phyloP scores from a whole-genome alignment of 2,797 vertebrate genomes.

The Gadopsis marmoratus region DNA sequence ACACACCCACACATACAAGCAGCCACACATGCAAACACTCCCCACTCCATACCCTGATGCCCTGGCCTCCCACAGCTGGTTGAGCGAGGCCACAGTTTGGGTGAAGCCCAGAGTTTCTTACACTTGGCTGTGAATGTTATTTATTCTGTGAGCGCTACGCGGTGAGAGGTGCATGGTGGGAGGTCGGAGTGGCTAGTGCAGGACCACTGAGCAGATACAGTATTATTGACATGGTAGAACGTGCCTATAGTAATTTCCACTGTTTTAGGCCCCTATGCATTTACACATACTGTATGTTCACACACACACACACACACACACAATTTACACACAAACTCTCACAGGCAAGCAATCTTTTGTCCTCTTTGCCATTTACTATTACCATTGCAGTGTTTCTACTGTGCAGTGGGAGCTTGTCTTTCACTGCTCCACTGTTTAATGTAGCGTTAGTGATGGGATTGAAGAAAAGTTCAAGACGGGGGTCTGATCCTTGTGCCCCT shows the following conservation, averaged over 20 bases:
- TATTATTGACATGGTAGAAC: constrained; percentile 48
- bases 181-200: constrained; percentile 62
- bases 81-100: constrained; percentile 74
- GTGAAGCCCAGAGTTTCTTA: constrained; percentile 70
- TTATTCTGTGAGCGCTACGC: constrained; percentile 70
- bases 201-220: constrained; percentile 52
- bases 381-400: constrained; percentile 33
- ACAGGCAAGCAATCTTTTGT: constrained; percentile 29
- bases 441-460: constrained; percentile 20
- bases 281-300: constrained; percentile 23
- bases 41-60: constrained; percentile 64
- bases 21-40: constrained; percentile 74
- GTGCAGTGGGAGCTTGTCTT: constrained; percentile 50
- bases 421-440: constrained; percentile 43
- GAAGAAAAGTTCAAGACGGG: constrained; percentile 54
- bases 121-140: constrained; percentile 78
- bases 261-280: constrained; percentile 27
- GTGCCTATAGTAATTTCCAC: constrained; percentile 23
- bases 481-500: constrained; percentile 53
- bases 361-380: constrained; percentile 40
- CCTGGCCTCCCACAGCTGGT: constrained; percentile 73
- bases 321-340: background rate
- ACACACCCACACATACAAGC: constrained; percentile 68
- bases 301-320: background rate
- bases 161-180: constrained; percentile 72